Percentiles rank a stretch among this genome's conserved stretches.
Conservation (phyloP, 2,113 vertebrate genomes). For the Trochalopteron elliotii region DNA sequence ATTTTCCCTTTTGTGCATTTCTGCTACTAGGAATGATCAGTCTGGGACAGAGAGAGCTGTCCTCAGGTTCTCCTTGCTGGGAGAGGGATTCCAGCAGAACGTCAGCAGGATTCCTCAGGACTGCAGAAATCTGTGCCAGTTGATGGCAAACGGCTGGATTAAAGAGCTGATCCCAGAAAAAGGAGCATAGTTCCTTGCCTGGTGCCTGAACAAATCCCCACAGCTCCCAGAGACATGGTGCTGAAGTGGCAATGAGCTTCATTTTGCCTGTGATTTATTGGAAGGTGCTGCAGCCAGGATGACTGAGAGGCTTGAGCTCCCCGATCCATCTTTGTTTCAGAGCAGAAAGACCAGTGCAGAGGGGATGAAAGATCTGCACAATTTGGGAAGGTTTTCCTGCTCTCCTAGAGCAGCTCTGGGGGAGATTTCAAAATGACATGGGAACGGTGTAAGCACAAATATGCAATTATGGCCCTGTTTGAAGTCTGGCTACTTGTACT, state of each 20-base stretch:
- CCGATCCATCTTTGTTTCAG: neutral
- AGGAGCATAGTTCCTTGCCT: neutral
- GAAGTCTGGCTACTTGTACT: neutral
- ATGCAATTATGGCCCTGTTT: neutral
- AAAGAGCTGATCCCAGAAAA: neutral
- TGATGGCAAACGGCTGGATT: neutral
- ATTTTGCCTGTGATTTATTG: neutral
- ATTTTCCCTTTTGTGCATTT: neutral
- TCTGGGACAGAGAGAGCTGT: neutral
- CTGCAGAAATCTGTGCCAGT: neutral
- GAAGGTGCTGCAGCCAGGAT: neutral
- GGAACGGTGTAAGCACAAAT: conserved; percentile 10
- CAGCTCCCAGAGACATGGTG: neutral
- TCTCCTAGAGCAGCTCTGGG: neutral
- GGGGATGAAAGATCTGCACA: neutral
- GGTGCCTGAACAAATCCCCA: neutral
- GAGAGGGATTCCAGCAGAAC: neutral
- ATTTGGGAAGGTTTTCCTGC: conserved; percentile 5
- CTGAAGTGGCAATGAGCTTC: neutral
- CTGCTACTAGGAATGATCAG: neutral
- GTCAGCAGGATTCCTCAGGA: neutral
- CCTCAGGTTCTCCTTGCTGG: neutral
- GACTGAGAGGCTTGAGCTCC: neutral
- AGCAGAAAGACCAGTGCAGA: neutral
- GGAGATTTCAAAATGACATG: neutral